These are phyloP conservation scores for Mergus octosetaceus DNA, from an alignment of 2,797 vertebrate species.

Conservation along the genomic window DNA sequence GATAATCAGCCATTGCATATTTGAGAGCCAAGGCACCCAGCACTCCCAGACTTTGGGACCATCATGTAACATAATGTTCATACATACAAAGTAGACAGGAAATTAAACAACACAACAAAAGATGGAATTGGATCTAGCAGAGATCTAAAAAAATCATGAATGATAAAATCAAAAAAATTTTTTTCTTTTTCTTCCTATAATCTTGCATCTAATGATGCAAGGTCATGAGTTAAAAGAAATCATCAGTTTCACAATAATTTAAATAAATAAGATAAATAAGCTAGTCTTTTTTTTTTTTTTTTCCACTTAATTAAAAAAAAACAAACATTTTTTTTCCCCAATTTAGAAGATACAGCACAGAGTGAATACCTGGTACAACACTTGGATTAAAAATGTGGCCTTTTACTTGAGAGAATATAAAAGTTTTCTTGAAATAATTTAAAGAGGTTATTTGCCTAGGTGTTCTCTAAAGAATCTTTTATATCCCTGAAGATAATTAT, in stretches of 20 bases:
- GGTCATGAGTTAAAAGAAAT: neutral
- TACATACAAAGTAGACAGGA: neutral
- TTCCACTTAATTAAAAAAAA: neutral
- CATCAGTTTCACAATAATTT: neutral
- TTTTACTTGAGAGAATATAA: neutral
- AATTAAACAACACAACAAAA: neutral
- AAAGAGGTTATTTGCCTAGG: constrained; percentile 25
- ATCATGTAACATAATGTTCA: neutral
- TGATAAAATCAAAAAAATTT: fast-evolving
- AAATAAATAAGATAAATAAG: neutral
- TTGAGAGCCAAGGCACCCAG: neutral
- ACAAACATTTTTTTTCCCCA: neutral
- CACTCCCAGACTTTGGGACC: neutral
- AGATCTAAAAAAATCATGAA: neutral
- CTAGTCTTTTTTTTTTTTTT: neutral
- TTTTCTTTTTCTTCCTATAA: neutral
- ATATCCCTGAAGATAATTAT: neutral
- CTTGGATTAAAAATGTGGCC: neutral
- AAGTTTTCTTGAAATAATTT: constrained; percentile 35
- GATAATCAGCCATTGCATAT: neutral
- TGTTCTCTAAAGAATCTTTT: neutral
- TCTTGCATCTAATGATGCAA: neutral
- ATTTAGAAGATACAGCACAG: neutral
- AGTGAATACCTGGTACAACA: neutral
- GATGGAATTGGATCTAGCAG: neutral